A percentile compares a stretch with the other conserved stretches of the same genome.
These are phyloP conservation scores for Octonoba sinensis DNA, from an alignment of 2,888 invertebrate genomes.

Conservation along the genomic window DNA sequence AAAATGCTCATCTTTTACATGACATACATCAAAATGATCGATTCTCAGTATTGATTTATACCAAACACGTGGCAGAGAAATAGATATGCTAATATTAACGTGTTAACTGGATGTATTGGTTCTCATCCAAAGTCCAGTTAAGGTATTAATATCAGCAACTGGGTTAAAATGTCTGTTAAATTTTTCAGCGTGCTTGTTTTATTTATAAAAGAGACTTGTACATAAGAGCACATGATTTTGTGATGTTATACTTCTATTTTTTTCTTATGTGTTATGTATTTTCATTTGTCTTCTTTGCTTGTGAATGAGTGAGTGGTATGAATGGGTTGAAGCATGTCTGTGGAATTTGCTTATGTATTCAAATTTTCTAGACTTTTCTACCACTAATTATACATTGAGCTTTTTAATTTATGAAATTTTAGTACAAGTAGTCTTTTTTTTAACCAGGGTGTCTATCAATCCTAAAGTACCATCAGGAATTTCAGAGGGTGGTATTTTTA, in stretches of 20 bases:
- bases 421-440: background rate
- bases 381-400: constrained; percentile 22
- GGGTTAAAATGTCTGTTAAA: constrained; percentile 39
- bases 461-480: too few relatives aligned
- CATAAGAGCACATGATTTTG: constrained; percentile 48
- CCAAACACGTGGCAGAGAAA: constrained; percentile 41
- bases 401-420: constrained; percentile 41
- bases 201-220: constrained; percentile 53
- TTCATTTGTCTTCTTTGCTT: constrained; percentile 11
- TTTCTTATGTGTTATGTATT: constrained; percentile 41
- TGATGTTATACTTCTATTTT: constrained; percentile 28
- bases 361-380: constrained; percentile 23
- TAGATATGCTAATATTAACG: constrained; percentile 24
- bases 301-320: background rate
- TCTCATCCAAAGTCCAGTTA: constrained; percentile 20
- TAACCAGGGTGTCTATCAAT: too few relatives aligned
- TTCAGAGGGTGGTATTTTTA: too few relatives aligned
- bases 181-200: constrained; percentile 61
- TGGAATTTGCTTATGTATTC: constrained; percentile 8
- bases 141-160: constrained; percentile 53
- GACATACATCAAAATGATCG: constrained; percentile 42
- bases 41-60: constrained; percentile 25
- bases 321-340: constrained; percentile 8
- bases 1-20: constrained; percentile 56
- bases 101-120: constrained; percentile 21